These are phyloP conservation scores for Taenaris catops DNA, from an alignment of 2,888 invertebrate genomes.

Conservation along the genomic window DNA sequence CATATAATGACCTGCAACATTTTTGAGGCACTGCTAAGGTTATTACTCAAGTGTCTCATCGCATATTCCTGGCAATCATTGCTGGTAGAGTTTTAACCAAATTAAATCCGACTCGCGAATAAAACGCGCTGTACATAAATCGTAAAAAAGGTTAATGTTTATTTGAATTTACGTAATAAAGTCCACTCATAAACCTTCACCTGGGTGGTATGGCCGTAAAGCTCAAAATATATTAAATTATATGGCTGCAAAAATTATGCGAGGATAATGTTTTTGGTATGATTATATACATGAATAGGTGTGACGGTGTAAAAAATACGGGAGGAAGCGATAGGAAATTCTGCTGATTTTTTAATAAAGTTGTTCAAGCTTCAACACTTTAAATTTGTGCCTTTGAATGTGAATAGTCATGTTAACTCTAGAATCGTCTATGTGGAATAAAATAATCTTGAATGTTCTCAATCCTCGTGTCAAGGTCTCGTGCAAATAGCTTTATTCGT, in stretches of 20 bases:
- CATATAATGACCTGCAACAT: constrained; percentile 65
- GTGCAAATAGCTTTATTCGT: too few relatives aligned
- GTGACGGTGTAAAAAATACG: too few relatives aligned
- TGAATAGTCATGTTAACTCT: too few relatives aligned
- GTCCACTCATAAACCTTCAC: constrained; percentile 18
- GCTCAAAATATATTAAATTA: constrained; percentile 16
- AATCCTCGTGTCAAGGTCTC: too few relatives aligned
- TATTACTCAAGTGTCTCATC: constrained; percentile 55
- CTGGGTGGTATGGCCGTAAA: constrained; percentile 17
- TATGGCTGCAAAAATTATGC: constrained; percentile 1
- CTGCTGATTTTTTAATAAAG: too few relatives aligned
- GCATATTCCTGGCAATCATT: constrained; percentile 37
- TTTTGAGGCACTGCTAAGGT: constrained; percentile 41
- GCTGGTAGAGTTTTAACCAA: constrained; percentile 28
- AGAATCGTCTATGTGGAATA: too few relatives aligned
- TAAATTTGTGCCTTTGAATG: too few relatives aligned
- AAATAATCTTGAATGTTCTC: too few relatives aligned
- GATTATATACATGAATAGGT: neutral
- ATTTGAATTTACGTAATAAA: constrained; percentile 21
- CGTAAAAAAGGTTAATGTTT: constrained; percentile 20
- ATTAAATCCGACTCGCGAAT: constrained; percentile 8
- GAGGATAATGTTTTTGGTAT: constrained; percentile 6
- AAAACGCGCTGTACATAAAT: constrained; percentile 21
- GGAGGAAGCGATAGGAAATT: too few relatives aligned
- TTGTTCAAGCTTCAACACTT: too few relatives aligned